Percentiles rank a stretch among this genome's conserved stretches.
Evolutionary conservation across 2,797 vertebrate species (phyloP).

Genomic region (Adelosebastes latens): DNA sequence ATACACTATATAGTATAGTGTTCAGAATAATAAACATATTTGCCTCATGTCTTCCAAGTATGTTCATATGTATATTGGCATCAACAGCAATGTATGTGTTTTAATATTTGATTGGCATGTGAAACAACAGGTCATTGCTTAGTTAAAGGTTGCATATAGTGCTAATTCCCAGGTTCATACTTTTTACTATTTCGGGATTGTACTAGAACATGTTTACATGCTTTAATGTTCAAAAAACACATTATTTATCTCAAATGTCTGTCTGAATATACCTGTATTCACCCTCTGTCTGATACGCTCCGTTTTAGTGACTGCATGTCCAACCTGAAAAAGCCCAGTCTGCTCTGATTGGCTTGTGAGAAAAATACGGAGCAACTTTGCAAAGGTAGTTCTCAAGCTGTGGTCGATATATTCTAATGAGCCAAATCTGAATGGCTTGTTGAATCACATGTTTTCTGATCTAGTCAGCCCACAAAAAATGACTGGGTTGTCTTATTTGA

Average conservation of each 20-base stretch:
- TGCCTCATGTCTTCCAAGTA: not conserved
- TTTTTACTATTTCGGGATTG: not conserved
- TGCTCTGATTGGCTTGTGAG: not conserved
- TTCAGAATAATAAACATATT: not conserved
- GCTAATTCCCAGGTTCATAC: not conserved
- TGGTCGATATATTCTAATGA: not conserved
- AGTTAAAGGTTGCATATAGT: not conserved
- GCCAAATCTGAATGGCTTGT: too few species aligned
- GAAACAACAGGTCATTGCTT: not conserved
- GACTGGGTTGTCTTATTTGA: not conserved
- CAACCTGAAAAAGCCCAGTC: too few species aligned
- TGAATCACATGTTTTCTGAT: not conserved
- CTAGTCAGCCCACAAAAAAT: not conserved
- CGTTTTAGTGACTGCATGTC: too few species aligned
- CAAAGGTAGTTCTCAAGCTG: not conserved
- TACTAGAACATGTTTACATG: too few species aligned
- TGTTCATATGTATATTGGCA: not conserved
- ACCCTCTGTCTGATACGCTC: too few species aligned
- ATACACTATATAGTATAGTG: not conserved
- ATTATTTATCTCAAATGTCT: too few species aligned
- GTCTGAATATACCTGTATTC: too few species aligned
- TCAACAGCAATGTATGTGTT: not conserved
- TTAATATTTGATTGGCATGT: not conserved
- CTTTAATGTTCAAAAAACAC: too few species aligned
- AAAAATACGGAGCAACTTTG: not conserved